These are phyloP conservation scores for Tricholauxania praeusta DNA, from an alignment of 2,888 invertebrate species.

Conservation along the genomic window DNA sequence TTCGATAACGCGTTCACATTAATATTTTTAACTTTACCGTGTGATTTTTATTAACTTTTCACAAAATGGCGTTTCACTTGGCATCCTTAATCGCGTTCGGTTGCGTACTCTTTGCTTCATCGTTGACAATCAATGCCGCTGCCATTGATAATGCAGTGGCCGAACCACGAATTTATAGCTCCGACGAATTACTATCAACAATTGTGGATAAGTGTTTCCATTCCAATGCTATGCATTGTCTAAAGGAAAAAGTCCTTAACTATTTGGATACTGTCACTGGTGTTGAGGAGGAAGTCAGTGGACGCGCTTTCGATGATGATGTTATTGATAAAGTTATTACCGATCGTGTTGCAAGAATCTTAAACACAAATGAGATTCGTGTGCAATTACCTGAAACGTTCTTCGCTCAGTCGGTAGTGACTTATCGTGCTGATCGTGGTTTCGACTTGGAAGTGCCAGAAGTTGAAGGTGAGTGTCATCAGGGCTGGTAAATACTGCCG, in stretches of 20 bases:
- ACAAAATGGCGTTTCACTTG: slow-evolving; percentile 62
- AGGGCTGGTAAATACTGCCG: not conserved
- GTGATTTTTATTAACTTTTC: slow-evolving; percentile 25
- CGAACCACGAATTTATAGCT: slow-evolving; percentile 72
- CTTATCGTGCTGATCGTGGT: slow-evolving; percentile 76
- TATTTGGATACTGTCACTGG: slow-evolving; percentile 81
- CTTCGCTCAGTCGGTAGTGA: slow-evolving; percentile 76
- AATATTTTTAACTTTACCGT: slow-evolving; percentile 23
- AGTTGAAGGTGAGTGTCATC: slow-evolving; percentile 60
- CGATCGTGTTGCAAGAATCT: slow-evolving; percentile 77
- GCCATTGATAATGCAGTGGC: slow-evolving; percentile 70
- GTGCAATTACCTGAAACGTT: slow-evolving; percentile 79
- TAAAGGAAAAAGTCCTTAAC: slow-evolving; percentile 81
- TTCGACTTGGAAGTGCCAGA: slow-evolving; percentile 75
- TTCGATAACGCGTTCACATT: slow-evolving; percentile 38
- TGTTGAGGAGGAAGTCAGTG: slow-evolving; percentile 72
- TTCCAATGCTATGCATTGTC: slow-evolving; percentile 77
- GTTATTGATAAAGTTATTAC: slow-evolving; percentile 82
- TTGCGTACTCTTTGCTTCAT: slow-evolving; percentile 70
- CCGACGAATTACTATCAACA: slow-evolving; percentile 78
- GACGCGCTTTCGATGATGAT: slow-evolving; percentile 73
- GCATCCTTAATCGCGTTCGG: slow-evolving; percentile 71
- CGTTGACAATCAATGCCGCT: slow-evolving; percentile 69
- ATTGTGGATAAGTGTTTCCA: slow-evolving; percentile 81
- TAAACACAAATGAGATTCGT: slow-evolving; percentile 81